Evolutionary conservation across 2,888 invertebrate genomes (phyloP).

Genomic region (Sesia bembeciformis): DNA sequence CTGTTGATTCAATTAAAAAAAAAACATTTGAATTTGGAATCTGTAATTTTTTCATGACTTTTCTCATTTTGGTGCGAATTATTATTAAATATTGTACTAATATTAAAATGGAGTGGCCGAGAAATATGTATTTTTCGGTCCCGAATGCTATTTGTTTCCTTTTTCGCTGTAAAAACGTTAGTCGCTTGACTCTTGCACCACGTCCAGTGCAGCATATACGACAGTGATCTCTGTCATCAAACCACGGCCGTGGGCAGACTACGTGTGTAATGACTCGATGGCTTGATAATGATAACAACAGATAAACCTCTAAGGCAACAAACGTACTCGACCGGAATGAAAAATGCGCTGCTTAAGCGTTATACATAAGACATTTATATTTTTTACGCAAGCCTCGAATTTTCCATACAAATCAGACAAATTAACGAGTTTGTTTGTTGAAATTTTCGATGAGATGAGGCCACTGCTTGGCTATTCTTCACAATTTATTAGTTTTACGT

Average conservation of each 20-base stretch:
- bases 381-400: background rate
- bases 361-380: slow-evolving; percentile 2
- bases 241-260: slow-evolving; percentile 48
- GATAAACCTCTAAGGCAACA: slow-evolving; percentile 40
- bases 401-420: background rate
- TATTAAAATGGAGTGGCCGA: too few relatives aligned
- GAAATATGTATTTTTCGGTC: too few relatives aligned
- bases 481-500: background rate
- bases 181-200: background rate
- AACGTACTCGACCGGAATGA: slow-evolving; percentile 40
- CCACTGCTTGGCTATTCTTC: background rate
- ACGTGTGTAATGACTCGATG: slow-evolving; percentile 62
- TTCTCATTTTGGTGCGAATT: too few relatives aligned
- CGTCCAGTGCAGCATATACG: background rate
- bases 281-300: slow-evolving; percentile 51
- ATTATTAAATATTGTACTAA: too few relatives aligned
- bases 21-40: too few relatives aligned
- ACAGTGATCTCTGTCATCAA: slow-evolving; percentile 41
- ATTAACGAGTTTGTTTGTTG: background rate
- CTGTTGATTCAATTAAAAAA: too few relatives aligned
- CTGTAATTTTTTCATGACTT: too few relatives aligned
- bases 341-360: slow-evolving; percentile 27
- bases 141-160: too few relatives aligned
- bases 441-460: background rate
- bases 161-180: too few relatives aligned